Percentiles rank a stretch among this genome's conserved stretches.
Evolutionary conservation across 2,113 vertebrate genomes (phyloP).

Genomic region (Verasper variegatus): DNA sequence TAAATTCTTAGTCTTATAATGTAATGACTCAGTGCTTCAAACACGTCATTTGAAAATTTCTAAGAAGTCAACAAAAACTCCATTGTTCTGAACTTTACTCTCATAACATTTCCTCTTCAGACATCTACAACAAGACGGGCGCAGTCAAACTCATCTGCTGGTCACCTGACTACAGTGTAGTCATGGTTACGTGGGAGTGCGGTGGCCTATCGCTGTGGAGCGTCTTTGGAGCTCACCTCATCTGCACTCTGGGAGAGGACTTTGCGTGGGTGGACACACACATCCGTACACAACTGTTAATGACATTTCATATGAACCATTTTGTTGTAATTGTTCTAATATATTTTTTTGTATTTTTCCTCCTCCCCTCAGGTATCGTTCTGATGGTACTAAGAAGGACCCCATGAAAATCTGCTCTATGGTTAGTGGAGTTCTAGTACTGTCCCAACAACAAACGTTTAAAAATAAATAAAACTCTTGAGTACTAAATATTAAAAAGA

Average conservation of each 20-base stretch:
- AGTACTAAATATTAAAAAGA: background rate
- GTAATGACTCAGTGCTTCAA: too few species aligned
- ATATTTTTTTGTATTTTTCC: background rate
- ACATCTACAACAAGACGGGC: conserved; percentile 98
- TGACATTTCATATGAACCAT: background rate
- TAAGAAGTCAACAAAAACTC: too few species aligned
- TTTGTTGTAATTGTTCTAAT: background rate
- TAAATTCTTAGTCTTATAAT: too few species aligned
- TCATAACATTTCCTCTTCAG: conserved; percentile 70
- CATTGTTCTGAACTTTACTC: background rate
- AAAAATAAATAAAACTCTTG: background rate
- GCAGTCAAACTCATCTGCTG: conserved; percentile 93
- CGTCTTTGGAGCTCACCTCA: conserved; percentile 97
- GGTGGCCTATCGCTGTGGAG: conserved; percentile 98
- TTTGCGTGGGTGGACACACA: conserved; percentile 89
- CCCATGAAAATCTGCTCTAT: conserved; percentile 96
- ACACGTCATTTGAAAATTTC: too few species aligned
- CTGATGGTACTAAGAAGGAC: conserved; percentile 97
- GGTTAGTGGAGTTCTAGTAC: conserved; percentile 78
- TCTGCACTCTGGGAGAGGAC: conserved; percentile 97
- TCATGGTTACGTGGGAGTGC: conserved; percentile 95
- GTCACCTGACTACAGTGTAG: conserved; percentile 97
- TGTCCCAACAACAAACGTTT: background rate
- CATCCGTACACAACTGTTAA: background rate
- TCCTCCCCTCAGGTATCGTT: conserved; percentile 86